Base-by-base conservation (phyloP, 37 sponge, comb jelly and placozoan genomes). In the Haliclona indistincta region DNA sequence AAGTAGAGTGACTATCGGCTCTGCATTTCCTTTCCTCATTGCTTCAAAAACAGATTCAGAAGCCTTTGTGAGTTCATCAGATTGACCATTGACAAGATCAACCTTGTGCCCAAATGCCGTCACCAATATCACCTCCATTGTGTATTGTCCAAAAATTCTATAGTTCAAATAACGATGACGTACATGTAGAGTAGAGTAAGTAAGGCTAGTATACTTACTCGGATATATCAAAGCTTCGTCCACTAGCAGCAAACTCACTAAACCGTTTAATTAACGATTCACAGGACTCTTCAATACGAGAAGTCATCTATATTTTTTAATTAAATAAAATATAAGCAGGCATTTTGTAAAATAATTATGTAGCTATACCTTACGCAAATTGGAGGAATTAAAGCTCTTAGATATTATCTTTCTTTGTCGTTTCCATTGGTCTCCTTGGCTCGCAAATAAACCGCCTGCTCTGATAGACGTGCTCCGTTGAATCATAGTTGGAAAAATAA, bases 51-150 rank as follows among this genome's bases (percentile, higher is more conserved):
- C 33, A 38, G 62, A 38, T 28, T 30, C 62, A 30, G 79, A 76
- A 47, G 78, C 73, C 32, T 72, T 53, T 30, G 82, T 77, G 19
- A 91, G 67, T 39, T 76, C 26, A 56, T 91, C 82, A 45, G 47
- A 70, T 28, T 81, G 54, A 40, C 86, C 86, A 17, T 38, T 44
- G 42, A 71, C 71, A 20, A 81, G 7, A 30, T 73, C 52, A n/a
- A 81, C 41, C 19, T 67, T 60, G 1, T 77, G 76, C 19, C 90
- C 81, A 54, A 89, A 89, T 8, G 81, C 90, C 29, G 68, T 75
- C 19, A 86, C 90, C 62, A 89, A 22, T 25, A 89, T 79, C 6
- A 87, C 78, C 63, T 89, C 90, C 81, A 89, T 79, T 41, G 86
- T 81, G 62, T 81, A 81, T 26, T 45, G 28, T 0, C 78, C 69